Percentiles rank a stretch among this genome's conserved stretches.
phyloP scores from a whole-genome alignment of 2,113 vertebrate species.

The Cathartes aura region DNA sequence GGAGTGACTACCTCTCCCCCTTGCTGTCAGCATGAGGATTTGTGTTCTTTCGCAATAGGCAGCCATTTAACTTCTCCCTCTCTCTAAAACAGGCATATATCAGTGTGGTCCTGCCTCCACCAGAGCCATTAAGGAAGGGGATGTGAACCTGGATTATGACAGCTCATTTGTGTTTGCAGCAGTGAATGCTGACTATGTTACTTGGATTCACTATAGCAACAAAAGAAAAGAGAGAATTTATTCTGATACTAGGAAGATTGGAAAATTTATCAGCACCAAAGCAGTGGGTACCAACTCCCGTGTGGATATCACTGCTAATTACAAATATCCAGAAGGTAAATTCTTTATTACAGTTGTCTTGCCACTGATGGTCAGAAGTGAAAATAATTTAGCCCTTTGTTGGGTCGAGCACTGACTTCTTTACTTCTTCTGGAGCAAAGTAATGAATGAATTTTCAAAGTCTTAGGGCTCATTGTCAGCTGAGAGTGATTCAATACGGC shows the following conservation, averaged over 20 bases:
- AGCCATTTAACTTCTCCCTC: neutral
- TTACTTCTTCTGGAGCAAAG: neutral
- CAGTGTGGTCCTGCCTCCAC: slow-evolving; percentile 86
- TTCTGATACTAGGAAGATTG: slow-evolving; percentile 66
- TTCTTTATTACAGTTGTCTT: neutral
- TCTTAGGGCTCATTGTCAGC: neutral
- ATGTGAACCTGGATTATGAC: slow-evolving; percentile 80
- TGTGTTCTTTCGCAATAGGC: neutral
- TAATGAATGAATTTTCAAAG: neutral
- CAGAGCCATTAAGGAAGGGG: slow-evolving; percentile 81
- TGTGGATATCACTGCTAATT: slow-evolving; percentile 78
- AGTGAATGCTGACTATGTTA: slow-evolving; percentile 85
- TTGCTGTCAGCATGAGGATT: neutral
- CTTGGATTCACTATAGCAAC: slow-evolving; percentile 76
- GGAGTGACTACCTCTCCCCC: neutral
- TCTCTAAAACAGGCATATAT: slow-evolving; percentile 70
- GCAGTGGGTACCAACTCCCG: slow-evolving; percentile 73
- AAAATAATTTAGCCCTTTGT: neutral
- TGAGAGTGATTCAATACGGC: neutral
- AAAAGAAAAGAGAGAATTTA: slow-evolving; percentile 70
- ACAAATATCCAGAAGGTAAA: slow-evolving; percentile 87
- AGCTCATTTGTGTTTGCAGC: slow-evolving; percentile 83
- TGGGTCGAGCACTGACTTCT: neutral
- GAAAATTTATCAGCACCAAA: slow-evolving; percentile 87
- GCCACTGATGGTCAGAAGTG: neutral